These are phyloP conservation scores for Chionis minor DNA, from an alignment of 2,113 vertebrate genomes.

Conservation along the genomic window DNA sequence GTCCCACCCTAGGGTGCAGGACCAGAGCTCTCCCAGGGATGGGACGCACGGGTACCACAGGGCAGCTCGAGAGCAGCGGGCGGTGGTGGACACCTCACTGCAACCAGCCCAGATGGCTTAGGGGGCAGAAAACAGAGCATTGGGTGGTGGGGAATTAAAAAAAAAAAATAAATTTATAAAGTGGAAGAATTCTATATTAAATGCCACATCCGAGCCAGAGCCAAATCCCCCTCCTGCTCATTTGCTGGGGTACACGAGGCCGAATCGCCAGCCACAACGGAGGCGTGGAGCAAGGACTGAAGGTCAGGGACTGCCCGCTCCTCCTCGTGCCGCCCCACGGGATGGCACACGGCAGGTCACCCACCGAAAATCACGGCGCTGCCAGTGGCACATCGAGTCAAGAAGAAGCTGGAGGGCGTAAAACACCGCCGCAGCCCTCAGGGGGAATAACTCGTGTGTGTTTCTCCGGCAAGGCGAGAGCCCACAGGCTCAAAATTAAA, in stretches of 20 bases:
- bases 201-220: background rate
- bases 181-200: no score
- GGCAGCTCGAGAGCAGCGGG: fast-evolving
- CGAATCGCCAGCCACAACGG: background rate
- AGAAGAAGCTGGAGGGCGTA: background rate
- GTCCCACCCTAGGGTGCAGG: background rate
- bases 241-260: background rate
- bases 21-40: background rate
- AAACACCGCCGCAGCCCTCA: background rate
- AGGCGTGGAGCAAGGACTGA: fast-evolving
- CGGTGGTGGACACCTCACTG: background rate
- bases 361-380: background rate
- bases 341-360: background rate
- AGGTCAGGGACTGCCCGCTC: background rate
- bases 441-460: background rate
- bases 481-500: background rate
- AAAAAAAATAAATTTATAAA: background rate
- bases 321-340: fast-evolving
- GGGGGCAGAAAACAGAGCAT: background rate
- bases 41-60: fast-evolving
- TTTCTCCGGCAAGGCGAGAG: background rate
- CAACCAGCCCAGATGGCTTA: background rate
- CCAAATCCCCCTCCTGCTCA: background rate
- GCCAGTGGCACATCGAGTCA: fast-evolving
- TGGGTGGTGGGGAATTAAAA: background rate